phyloP scores from a whole-genome alignment of 1,140 invertebrate species.

The Trichonephila clavipes region DNA sequence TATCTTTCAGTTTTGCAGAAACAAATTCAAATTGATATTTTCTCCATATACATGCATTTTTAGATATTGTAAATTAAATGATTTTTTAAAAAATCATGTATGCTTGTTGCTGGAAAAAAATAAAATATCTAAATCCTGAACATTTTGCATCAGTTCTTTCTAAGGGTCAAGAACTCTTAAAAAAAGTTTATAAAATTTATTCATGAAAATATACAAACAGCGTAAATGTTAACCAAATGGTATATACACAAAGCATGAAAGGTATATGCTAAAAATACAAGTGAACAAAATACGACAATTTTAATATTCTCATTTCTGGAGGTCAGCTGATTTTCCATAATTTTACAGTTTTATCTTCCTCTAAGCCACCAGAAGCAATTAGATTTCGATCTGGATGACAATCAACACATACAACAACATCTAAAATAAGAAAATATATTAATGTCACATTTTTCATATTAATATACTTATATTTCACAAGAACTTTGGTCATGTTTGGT shows the following conservation, averaged over 20 bases:
- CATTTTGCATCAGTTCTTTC: no score
- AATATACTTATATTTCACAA: no score
- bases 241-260: background rate
- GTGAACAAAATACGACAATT: background rate
- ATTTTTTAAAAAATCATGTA: no score
- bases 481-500: no score
- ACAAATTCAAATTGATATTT: no score
- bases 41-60: no score
- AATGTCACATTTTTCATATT: no score
- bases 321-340: conserved; percentile 91
- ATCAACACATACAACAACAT: conserved; percentile 98
- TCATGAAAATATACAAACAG: conserved; percentile 10
- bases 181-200: background rate
- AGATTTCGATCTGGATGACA: conserved; percentile 99
- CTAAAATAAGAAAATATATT: conserved; percentile 81
- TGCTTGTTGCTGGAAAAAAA: no score
- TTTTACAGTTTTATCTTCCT: conserved; percentile 99
- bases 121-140: no score
- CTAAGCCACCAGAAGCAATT: conserved; percentile 98
- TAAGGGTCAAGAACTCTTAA: background rate
- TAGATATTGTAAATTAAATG: no score
- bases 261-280: background rate
- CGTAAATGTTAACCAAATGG: background rate
- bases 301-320: background rate
- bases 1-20: no score